A percentile compares a stretch with the other conserved stretches of the same genome.
These are phyloP conservation scores for Apostichopus californicus DNA, from an alignment of 35 echinoderm and acorn worm species.

Conservation along the genomic window DNA sequence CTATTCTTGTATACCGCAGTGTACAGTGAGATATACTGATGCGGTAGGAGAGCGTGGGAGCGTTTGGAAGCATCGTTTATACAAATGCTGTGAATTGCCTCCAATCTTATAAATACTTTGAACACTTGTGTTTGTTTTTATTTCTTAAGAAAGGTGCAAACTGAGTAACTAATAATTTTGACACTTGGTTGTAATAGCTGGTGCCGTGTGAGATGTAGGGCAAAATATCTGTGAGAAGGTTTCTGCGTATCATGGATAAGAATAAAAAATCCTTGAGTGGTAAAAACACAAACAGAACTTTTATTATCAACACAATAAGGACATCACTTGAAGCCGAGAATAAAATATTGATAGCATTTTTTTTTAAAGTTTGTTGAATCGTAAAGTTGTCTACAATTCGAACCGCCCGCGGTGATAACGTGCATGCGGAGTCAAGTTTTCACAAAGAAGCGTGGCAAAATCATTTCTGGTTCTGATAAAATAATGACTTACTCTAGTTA, in stretches of 20 bases:
- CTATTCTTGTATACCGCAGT: background rate
- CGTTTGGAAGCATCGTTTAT: background rate
- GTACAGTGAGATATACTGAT: background rate
- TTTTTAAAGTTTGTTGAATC: background rate
- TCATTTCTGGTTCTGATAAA: no score
- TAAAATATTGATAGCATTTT: constrained; percentile 49
- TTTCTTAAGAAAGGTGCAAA: constrained; percentile 46
- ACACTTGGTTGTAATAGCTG: background rate
- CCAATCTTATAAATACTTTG: background rate
- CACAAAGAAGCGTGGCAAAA: no score
- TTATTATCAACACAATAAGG: constrained; percentile 44
- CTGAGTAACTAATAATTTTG: constrained; percentile 29
- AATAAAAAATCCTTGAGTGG: background rate
- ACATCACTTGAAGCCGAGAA: constrained; percentile 20
- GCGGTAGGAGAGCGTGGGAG: background rate
- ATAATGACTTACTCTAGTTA: no score
- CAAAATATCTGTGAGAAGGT: background rate
- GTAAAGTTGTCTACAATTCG: background rate
- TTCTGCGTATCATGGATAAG: no score
- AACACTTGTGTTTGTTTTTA: constrained; percentile 28
- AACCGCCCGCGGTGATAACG: background rate
- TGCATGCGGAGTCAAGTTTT: no score
- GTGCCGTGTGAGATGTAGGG: constrained; percentile 1
- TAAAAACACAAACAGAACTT: constrained; percentile 17
- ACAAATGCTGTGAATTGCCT: constrained; percentile 33